Base-by-base conservation (phyloP, 2,113 vertebrate genomes). In the Nematolebias whitei region DNA sequence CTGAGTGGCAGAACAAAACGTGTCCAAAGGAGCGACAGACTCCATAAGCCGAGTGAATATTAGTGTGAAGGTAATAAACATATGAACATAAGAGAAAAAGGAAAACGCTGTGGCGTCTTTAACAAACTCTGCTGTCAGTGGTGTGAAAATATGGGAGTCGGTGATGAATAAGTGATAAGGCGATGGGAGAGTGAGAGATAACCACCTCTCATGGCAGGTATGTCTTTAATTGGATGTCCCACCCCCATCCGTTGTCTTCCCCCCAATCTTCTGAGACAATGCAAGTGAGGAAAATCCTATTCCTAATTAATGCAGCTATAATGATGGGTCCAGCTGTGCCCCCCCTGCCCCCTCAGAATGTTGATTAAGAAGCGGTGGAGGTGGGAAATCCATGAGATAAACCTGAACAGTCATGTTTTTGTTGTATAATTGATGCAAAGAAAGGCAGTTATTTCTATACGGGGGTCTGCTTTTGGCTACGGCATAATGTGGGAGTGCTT, bases 271-370 rank as follows among this genome's bases (percentile, higher is more conserved):
- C 29, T 60, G 67, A 78, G 60, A 85, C 69, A 81, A 73, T 74
- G 59, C 64, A 66, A 47, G 70, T 43, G 68, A 76, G 77, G 35
- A 77, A 80, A 68, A 66, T 15, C 12, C 51, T 65, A 71, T 71
- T 63, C 32, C 76, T 84, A 88, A 88, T 88, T 80, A 88, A 88
- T 79, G 85, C 82, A 83, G 80, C 56, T 84, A 85, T 90, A 87
- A 90, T 88, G 86, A 87, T 79, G 76, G 76, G 76, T 87, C 85
- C 80, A 64, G 50, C 82, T 85, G 81, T 85, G 85, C 83, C 84
- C 88, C n/a, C 85, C 88, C 79, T 90, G 88, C 74, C 78, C 88
- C 51, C 75, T 68, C 58, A 39, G 82, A 75, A 82, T 86, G 63
- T 79, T 87, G 85, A 86, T 86, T 55, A 85, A 84, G 72, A 67